Conservation (phyloP, 2,888 invertebrate species). For the Glyphotaelius pellucidus region DNA sequence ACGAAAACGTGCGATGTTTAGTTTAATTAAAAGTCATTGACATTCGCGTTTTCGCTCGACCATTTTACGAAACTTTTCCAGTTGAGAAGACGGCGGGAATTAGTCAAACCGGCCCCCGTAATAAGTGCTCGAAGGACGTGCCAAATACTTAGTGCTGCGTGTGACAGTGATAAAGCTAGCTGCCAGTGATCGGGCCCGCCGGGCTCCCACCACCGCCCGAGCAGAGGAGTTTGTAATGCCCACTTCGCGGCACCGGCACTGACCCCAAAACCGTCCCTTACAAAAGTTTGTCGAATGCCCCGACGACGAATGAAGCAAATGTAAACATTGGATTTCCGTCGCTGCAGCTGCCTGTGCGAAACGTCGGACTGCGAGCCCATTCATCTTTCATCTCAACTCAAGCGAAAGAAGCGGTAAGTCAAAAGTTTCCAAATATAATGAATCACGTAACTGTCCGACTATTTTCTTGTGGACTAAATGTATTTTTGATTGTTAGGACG, state of each 20-base stretch:
- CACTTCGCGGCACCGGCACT: neutral
- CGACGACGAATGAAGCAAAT: neutral
- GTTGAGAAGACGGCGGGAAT: conserved; percentile 32
- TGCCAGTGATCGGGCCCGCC: conserved; percentile 10
- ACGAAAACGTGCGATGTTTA: neutral
- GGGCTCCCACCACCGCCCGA: neutral
- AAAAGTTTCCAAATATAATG: neutral
- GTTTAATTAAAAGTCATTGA: conserved; percentile 8
- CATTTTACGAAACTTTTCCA: conserved; percentile 24
- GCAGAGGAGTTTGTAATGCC: neutral
- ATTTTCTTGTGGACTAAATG: neutral
- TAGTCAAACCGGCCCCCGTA: conserved; percentile 22
- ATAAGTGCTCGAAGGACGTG: conserved; percentile 45
- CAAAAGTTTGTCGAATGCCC: conserved; percentile 14
- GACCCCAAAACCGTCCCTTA: conserved; percentile 4
- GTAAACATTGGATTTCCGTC: neutral
- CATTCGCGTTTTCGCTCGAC: neutral
- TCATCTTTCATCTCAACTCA: conserved; percentile 4
- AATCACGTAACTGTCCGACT: neutral
- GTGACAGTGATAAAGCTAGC: conserved; percentile 55
- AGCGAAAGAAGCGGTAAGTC: conserved; percentile 35
- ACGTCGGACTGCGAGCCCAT: neutral
- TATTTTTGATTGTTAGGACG: conserved; percentile 14
- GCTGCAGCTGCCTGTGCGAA: neutral
- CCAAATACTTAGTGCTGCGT: conserved; percentile 47